Evolutionary conservation across 2,113 vertebrate genomes (phyloP), one percentile per base, ranked within the genome.

Genomic region (Aegithalos caudatus): DNA sequence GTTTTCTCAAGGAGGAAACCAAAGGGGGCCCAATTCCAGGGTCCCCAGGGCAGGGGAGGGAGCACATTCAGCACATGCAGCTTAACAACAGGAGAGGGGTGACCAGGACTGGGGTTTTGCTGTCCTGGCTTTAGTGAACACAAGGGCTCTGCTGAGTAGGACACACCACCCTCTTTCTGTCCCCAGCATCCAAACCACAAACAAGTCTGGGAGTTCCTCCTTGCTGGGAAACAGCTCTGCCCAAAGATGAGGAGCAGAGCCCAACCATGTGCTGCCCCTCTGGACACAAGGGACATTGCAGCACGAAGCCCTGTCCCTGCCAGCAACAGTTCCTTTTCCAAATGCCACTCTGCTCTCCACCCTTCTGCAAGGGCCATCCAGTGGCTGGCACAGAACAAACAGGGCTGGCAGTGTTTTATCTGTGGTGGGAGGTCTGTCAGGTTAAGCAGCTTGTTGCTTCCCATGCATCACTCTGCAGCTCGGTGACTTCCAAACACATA

Each of bases 121-220:
- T 97, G 81, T 97, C 97, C 96, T 96, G 97, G 96, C 96, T 97
- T 97, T 80, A 42, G n/a, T 44, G 28, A 9, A 2, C 60, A 62
- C 2, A 3, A 92, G 6, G 56, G 13, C 57, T 87, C 51, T 67
- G 42, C 48, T 54, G 45, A 35, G n/a, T 48, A 58, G 17, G 27
- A 72, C 7, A 3, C 3, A 8, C 19, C 3, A 6, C 56, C 29
- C 71, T 47, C 45, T 62, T 65, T 67, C 72, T 64, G 31, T 58
- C 31, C 14, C 51, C 71, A 76, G 60, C 50, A 88, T 42, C 37
- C 25, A 77, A 70, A 71, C 23, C 6, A 9, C 2, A 3, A 80
- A 18, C 31, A 65, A 70, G 27, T 33, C 60, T 29, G 35, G 47
- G 23, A 33, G 14, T 18, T 77, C 16, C 73, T n/a, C 37, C 22